Evolutionary conservation across 2,113 vertebrate species (phyloP).

Genomic region (Plecturocebus donacophilus): DNA sequence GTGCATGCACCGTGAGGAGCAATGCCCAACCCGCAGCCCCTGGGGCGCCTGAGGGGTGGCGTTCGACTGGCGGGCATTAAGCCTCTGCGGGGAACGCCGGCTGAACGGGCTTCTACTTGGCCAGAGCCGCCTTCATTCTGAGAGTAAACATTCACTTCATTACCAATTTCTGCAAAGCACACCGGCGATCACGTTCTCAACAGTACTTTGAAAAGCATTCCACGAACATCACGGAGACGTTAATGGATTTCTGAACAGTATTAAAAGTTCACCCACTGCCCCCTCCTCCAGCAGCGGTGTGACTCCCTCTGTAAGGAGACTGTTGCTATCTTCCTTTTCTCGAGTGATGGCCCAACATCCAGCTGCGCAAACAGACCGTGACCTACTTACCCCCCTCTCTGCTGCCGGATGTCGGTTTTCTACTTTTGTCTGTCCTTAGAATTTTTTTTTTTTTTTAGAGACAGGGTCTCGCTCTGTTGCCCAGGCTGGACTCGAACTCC

Average conservation of each 20-base stretch:
- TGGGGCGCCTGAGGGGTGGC: not conserved
- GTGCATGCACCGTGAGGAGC: not conserved
- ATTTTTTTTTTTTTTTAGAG: not conserved
- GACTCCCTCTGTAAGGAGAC: not conserved
- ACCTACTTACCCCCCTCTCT: not conserved
- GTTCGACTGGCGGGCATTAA: not conserved
- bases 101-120: conserved; percentile 5
- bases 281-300: not conserved
- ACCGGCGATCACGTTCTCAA: not conserved
- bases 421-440: not conserved
- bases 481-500: not conserved
- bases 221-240: not conserved
- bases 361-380: not conserved
- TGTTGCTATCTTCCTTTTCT: not conserved
- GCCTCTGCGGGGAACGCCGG: not conserved
- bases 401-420: not conserved
- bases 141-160: not conserved
- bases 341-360: not conserved
- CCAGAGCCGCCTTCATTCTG: not conserved
- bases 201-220: conserved; percentile 1
- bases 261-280: not conserved
- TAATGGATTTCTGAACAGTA: not conserved
- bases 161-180: not conserved
- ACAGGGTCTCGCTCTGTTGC: not conserved
- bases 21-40: not conserved